Evolutionary conservation across 2,113 vertebrate species (phyloP).

Genomic region (Nicator chloris): DNA sequence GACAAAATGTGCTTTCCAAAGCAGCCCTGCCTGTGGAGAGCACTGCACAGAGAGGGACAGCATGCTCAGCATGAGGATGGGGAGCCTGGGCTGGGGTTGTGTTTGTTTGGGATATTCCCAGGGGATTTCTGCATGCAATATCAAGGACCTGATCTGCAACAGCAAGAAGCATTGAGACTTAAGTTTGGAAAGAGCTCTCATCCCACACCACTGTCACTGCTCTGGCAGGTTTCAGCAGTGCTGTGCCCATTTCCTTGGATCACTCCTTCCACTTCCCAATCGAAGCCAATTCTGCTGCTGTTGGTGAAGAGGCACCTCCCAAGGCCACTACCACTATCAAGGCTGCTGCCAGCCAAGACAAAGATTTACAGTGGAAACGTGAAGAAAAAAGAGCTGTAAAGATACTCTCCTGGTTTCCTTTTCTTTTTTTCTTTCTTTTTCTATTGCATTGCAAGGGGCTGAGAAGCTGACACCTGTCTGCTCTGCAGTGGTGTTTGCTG

Average conservation of each 20-base stretch:
- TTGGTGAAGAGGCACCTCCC: neutral
- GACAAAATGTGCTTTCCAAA: neutral
- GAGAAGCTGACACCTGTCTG: neutral
- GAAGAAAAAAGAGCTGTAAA: neutral
- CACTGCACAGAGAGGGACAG: neutral
- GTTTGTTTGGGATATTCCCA: neutral
- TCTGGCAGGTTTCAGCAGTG: neutral
- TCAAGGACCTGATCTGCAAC: neutral
- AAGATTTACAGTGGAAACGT: neutral
- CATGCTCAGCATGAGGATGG: neutral
- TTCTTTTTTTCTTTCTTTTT: neutral
- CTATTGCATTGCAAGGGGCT: neutral
- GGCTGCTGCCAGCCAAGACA: neutral
- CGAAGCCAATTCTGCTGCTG: neutral
- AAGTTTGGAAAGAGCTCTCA: neutral
- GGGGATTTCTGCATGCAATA: neutral
- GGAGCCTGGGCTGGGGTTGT: neutral
- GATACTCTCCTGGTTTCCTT: neutral
- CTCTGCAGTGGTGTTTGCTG: neutral
- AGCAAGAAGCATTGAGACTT: neutral
- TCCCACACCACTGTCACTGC: rapidly evolving
- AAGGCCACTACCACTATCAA: neutral
- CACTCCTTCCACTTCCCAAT: rapidly evolving
- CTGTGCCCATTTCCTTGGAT: rapidly evolving
- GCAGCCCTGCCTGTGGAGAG: neutral